Conservation (phyloP, 2,888 invertebrate species). For the Gymnocheta viridis region DNA sequence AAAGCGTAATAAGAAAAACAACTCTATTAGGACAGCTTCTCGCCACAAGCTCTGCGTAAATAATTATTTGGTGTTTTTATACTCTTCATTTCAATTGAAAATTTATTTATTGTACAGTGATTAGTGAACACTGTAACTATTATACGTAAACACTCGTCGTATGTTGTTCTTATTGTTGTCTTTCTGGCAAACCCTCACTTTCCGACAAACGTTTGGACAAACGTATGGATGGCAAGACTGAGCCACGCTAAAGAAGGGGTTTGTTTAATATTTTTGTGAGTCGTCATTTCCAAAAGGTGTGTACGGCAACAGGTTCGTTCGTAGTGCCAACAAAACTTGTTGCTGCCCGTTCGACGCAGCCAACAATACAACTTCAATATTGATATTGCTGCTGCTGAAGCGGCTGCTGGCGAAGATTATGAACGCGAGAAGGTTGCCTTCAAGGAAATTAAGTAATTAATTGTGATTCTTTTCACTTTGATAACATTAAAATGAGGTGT, state of each 20-base stretch:
- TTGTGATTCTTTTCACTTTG: constrained; percentile 69
- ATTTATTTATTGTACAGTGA: constrained; percentile 1
- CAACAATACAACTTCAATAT: constrained; percentile 52
- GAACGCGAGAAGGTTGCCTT: constrained; percentile 39
- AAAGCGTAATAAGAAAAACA: constrained; percentile 6
- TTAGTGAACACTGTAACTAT: constrained; percentile 32
- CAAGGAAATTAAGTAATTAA: constrained; percentile 71
- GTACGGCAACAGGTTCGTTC: constrained; percentile 70
- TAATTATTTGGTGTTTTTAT: constrained; percentile 24
- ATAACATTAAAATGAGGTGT: constrained; percentile 58
- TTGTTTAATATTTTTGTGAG: constrained; percentile 31
- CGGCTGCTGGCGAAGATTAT: constrained; percentile 7
- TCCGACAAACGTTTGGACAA: constrained; percentile 3
- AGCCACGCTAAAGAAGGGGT: constrained; percentile 7
- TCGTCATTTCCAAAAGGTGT: constrained; percentile 59
- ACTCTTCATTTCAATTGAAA: too few species aligned
- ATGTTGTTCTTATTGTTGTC: constrained; percentile 1
- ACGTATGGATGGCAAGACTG: not conserved
- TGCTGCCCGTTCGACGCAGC: constrained; percentile 47
- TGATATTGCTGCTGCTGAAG: constrained; percentile 19
- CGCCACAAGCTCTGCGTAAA: not conserved
- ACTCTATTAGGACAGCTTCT: constrained; percentile 38
- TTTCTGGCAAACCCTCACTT: not conserved
- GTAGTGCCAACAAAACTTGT: constrained; percentile 56
- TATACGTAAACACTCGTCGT: not conserved